Evolutionary conservation across 2,888 invertebrate species (phyloP).

Genomic region (Linnaemya tessellans): DNA sequence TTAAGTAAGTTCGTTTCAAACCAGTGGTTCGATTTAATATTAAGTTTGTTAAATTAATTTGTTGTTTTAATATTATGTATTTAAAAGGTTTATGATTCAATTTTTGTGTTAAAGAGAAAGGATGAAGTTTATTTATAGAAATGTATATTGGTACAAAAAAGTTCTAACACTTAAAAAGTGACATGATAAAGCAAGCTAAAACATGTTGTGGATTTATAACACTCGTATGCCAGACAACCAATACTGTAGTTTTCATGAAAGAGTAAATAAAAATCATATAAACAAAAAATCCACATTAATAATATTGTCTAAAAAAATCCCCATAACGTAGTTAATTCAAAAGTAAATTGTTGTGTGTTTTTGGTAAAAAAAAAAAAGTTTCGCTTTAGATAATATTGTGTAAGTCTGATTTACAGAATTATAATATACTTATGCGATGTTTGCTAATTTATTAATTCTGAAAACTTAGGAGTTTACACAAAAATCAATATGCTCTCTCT

Average conservation of each 20-base stretch:
- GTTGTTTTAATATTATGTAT: no score
- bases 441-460: no score
- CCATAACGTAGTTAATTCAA: no score
- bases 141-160: constrained; percentile 17
- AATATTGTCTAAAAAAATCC: neutral
- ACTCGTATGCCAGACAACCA: neutral
- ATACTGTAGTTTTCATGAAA: neutral
- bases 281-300: no score
- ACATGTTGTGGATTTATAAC: constrained; percentile 8
- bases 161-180: constrained; percentile 26
- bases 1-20: constrained; percentile 35
- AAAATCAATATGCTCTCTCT: no score
- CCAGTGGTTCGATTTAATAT: constrained; percentile 10
- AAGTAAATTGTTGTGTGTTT: no score
- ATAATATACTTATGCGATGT: no score
- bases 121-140: constrained; percentile 47
- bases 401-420: no score
- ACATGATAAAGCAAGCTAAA: constrained; percentile 24
- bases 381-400: no score
- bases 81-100: constrained; percentile 24
- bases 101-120: constrained; percentile 58
- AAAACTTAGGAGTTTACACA: no score
- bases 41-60: neutral
- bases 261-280: no score
- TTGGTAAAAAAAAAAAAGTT: no score